Conservation (phyloP, 2,113 vertebrate species). For the Protobothrops flavoviridis region DNA sequence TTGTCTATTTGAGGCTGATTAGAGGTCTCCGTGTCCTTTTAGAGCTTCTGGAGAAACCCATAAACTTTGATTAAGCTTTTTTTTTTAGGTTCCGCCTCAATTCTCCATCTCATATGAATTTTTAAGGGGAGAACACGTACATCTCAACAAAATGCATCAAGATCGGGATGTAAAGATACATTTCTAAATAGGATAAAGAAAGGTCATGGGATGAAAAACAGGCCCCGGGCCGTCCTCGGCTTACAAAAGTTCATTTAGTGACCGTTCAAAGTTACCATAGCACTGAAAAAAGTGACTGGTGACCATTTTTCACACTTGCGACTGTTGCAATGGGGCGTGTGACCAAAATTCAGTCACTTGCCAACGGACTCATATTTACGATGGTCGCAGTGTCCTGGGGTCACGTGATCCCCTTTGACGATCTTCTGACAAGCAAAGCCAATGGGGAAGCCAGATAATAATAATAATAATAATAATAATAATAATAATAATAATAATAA, state of each 20-base stretch:
- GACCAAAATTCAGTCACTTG: not conserved
- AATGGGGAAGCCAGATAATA: not conserved
- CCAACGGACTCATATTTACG: not conserved
- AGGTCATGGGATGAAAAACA: not conserved
- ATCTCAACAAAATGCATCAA: not conserved
- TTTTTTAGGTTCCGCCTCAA: not conserved
- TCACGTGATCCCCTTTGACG: not conserved
- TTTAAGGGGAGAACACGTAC: not conserved
- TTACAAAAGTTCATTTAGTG: not conserved
- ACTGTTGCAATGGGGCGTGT: not conserved
- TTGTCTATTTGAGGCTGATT: not conserved
- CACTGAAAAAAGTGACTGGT: not conserved
- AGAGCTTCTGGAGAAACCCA: not conserved
- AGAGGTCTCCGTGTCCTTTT: not conserved
- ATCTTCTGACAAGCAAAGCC: not conserved
- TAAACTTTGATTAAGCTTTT: not conserved
- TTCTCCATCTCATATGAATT: not conserved
- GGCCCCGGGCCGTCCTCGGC: not conserved
- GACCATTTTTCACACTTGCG: not conserved
- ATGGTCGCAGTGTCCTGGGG: not conserved
- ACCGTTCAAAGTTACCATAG: too few species aligned
- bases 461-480: too few species aligned
- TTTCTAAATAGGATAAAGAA: not conserved
- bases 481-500: too few species aligned
- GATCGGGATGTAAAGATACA: not conserved